These are phyloP conservation scores for Trichonephila inaurata DNA, from an alignment of 1,140 invertebrate genomes.

Conservation along the genomic window DNA sequence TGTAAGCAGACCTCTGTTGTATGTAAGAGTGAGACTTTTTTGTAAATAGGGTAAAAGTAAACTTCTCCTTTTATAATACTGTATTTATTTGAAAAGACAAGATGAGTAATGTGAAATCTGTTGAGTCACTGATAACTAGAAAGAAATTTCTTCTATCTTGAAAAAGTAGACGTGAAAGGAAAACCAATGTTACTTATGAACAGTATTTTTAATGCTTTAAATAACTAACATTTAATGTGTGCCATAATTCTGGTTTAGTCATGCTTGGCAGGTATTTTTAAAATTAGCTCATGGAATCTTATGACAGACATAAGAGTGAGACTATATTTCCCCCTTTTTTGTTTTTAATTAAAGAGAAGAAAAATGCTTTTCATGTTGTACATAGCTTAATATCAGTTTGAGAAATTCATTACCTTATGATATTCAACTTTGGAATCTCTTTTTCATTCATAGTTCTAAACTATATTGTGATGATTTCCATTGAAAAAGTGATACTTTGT, in stretches of 20 bases:
- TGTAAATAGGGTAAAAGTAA: background rate
- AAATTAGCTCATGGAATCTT: conserved; percentile 15
- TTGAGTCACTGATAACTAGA: too few relatives aligned
- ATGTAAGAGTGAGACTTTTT: background rate
- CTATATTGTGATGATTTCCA: conserved; percentile 54
- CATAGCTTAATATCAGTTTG: background rate
- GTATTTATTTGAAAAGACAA: background rate
- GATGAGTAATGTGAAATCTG: too few relatives aligned
- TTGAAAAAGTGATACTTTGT: conserved; percentile 71
- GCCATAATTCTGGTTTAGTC: conserved; percentile 41
- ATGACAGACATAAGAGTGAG: background rate
- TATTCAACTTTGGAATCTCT: background rate
- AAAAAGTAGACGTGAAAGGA: too few relatives aligned
- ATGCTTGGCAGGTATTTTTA: background rate
- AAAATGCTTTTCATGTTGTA: background rate
- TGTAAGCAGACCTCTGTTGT: background rate
- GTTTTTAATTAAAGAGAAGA: background rate
- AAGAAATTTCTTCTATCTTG: too few relatives aligned
- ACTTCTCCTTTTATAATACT: background rate
- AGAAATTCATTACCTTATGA: background rate
- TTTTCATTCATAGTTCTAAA: conserved; percentile 29
- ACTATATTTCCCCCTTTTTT: background rate
- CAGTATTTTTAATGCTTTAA: background rate
- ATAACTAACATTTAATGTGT: background rate
- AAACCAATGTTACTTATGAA: background rate